Conservation (phyloP, 53 echinoderm and acorn worm genomes). For the Antedon mediterranea region DNA sequence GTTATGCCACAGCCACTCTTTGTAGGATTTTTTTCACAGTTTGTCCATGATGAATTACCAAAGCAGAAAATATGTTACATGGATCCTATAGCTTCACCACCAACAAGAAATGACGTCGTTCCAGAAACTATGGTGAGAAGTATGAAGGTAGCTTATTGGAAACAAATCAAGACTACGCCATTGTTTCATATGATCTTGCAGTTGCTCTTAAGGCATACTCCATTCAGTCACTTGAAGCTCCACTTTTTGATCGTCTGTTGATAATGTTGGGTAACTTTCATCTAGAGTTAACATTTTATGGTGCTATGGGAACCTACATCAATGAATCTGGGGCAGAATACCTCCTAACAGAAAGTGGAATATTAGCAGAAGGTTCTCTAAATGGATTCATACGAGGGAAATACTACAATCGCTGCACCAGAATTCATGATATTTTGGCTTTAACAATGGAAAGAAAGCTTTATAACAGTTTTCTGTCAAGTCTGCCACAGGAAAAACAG, state of each 20-base stretch:
- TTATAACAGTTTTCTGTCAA: slow-evolving; percentile 17
- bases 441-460: not conserved
- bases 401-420: not conserved
- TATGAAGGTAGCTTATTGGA: slow-evolving; percentile 25
- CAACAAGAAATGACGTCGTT: slow-evolving; percentile 50
- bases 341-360: slow-evolving; percentile 26
- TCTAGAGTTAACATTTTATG: slow-evolving; percentile 34
- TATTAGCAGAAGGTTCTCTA: slow-evolving; percentile 43
- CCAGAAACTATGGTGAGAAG: slow-evolving; percentile 41
- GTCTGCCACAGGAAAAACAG: slow-evolving; percentile 16
- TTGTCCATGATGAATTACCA: slow-evolving; percentile 16
- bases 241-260: slow-evolving; percentile 32
- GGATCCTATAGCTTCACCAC: slow-evolving; percentile 35
- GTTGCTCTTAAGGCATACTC: slow-evolving; percentile 39
- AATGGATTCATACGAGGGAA: slow-evolving; percentile 10
- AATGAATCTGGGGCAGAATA: slow-evolving; percentile 29
- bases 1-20: slow-evolving; percentile 21
- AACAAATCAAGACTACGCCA: slow-evolving; percentile 20
- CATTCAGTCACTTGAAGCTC: slow-evolving; percentile 29
- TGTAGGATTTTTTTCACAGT: slow-evolving; percentile 32
- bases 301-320: slow-evolving; percentile 35
- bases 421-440: not conserved
- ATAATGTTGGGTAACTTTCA: slow-evolving; percentile 47
- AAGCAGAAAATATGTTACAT: slow-evolving; percentile 22
- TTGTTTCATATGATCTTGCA: slow-evolving; percentile 39